Evolutionary conservation across 2,113 vertebrate genomes (phyloP), one percentile per base, ranked within the genome.

Genomic region (Rhinogobius similis): DNA sequence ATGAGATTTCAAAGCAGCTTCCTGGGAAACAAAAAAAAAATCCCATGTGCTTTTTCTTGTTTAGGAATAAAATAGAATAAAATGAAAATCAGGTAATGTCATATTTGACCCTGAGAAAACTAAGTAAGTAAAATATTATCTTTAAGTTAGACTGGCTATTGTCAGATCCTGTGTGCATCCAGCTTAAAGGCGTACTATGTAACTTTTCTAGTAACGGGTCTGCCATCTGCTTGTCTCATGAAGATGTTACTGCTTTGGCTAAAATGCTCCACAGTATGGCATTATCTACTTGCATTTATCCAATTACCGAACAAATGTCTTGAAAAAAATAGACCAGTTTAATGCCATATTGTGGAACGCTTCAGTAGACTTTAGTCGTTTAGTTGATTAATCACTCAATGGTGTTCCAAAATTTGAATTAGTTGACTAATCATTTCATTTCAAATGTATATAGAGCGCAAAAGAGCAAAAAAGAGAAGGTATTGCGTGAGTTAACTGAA

Each of bases 91-190:
- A 74, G 83, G 84, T 76, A 77, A 73, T 75, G 70, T 29, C 26
- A 68, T 65, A 69, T 72, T 78, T 76, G 59, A 76, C 72, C 90
- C 90, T 91, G 88, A 91, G 88, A 78, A 82, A 70, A 63, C n/a
- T 50, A 68, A 70, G 66, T n/a, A 78, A 68, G 76, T 64, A 72
- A 72, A 62, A 16, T 1, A 70, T 62, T 82, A n/a, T 62, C 63
- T 26, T 20, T 55, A 72, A 14, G 23, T 67, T 44, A 21, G 56
- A 73, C 58, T 65, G 72, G 29, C 5, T 29, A 29, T 29, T 5
- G 29, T 29, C 2, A 29, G 32, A 71, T 84, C 78, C 67, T 11
- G 43, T 87, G 83, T 87, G 85, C 82, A 72, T 84, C 69, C 66
- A 72, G 21, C 71, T 63, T 65, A 77, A 83, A 50, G 46, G 20